A percentile compares a stretch with the other conserved stretches of the same genome.
These are phyloP conservation scores for Panagrolaimus sp. DNA, from an alignment of 1,140 invertebrate species.

Conservation along the genomic window DNA sequence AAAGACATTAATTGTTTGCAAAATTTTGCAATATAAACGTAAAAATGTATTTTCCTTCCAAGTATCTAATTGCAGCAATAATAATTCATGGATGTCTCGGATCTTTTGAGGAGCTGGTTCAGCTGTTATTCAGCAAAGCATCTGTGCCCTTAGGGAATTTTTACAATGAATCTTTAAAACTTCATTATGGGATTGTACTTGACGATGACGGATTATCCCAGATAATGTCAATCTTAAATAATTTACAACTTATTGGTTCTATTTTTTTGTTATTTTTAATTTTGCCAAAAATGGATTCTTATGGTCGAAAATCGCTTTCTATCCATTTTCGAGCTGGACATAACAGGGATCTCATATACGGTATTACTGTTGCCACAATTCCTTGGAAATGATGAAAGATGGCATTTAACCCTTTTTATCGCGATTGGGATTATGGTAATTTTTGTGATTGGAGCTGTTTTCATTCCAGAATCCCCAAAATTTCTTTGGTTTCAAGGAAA, in stretches of 20 bases:
- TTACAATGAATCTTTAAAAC: not conserved
- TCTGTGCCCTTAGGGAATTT: too few relatives aligned
- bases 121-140: too few relatives aligned
- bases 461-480: not conserved
- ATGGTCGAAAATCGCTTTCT: not conserved
- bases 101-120: too few relatives aligned
- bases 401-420: not conserved
- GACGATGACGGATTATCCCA: not conserved
- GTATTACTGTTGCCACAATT: not conserved
- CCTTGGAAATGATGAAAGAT: not conserved
- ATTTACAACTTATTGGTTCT: not conserved
- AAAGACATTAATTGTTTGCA: too few relatives aligned
- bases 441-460: not conserved
- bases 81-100: too few relatives aligned
- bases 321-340: not conserved
- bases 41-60: too few relatives aligned
- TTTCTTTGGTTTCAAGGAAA: not conserved
- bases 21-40: too few relatives aligned
- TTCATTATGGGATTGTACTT: slow-evolving; percentile 3
- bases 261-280: not conserved
- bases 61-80: too few relatives aligned
- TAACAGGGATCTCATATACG: not conserved
- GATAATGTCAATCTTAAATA: not conserved
- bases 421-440: not conserved
- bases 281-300: slow-evolving; percentile 5